Base-by-base conservation (phyloP, 2,797 vertebrate genomes). In the Microtus obscurus region DNA sequence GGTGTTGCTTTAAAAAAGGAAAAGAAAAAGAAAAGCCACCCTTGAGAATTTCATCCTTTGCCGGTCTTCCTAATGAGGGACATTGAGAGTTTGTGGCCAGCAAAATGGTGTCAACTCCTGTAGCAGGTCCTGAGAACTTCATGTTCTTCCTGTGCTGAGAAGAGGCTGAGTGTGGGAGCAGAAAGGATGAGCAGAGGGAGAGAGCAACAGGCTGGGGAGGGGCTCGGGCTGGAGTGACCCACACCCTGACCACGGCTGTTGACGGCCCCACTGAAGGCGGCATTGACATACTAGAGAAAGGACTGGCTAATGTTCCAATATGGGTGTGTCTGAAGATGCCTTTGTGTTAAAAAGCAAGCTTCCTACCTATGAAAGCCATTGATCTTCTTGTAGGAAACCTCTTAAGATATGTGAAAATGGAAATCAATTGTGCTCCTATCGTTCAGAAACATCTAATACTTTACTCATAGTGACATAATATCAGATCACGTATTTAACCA, bases 11-110 rank as follows among this genome's bases (percentile, higher is more conserved):
- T 21, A 7, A 56, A 56, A 21, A 56, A 56, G 56, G 56, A 56
- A 21, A 56, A 56, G 56, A 56, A 56, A 56, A 21, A 53, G 21
- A 71, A 77, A 31, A 48, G 10, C 63, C 74, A 61, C 67, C 23
- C 12, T 80, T 74, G 87, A 25, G 56, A 56, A 86, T 92, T 63
- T 80, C 19, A 85, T 74, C 25, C 48, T 91, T 82, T 90, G 71
- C 34, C 73, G 71, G 78, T 69, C 59, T 59, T 95, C 86, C 81
- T 59, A 14, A 34, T 78, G 61, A 92, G 90, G 81, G 21, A 21
- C 27, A 3, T 43, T 7, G 27, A 19, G 45, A 14, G 43, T 77
- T 31, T 21, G 4, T 83, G 43, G 90, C 29, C 73, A 88, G 31
- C 63, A 37, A 48, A 69, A 27, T 48, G 34, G 11, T 25, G 87